Base-by-base conservation (phyloP, 1,140 invertebrate genomes). In the Pomacea maculata region DNA sequence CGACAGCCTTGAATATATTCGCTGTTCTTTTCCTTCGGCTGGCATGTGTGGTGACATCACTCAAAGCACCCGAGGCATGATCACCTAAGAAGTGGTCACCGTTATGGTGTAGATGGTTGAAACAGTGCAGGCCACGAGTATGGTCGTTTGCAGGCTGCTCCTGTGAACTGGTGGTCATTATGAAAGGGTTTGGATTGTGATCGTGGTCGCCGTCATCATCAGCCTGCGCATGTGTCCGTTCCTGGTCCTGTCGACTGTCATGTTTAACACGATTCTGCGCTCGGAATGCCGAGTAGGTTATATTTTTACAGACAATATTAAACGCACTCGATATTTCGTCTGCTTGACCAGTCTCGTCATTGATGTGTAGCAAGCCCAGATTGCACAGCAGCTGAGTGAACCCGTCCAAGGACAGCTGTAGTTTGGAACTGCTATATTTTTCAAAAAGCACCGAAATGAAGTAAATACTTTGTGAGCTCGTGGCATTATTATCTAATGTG, bases 341-440 rank as follows among this genome's bases (percentile, higher is more conserved):
- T 78, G 77, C 77, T 78, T 71, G 17, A 25, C 55, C 14, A 29
- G 11, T 63, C n/a, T 77, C 75, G 61, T 57, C 34, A 17, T 14
- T 11, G 6, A 17, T 0, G 3, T 45, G 77, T 7, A 78, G 29
- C 25, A 78, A 57, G 52, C 67, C 77, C n/a, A 78, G 19, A 12
- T 65, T 68, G 67, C 77, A 78, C 5, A 70, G 67, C 77, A 78
- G 52, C 25, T 67, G 77, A 55, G 65, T 65, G 67, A 78, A 78
- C 8, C 77, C 77, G 52, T 78, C 77, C 52, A 78, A 29, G 14
- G 77, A 25, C 21, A 70, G 55, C 54, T 57, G 64, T 17, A 54
- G 11, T 19, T 57, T 25, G 14, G 77, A 78, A 68, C 34, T 19
- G 61, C 54, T 71, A n/a, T 78, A 78, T 25, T 68, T 78, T 57